Evolutionary conservation across 2,888 invertebrate genomes (phyloP).

Genomic region (Metalampra italica): DNA sequence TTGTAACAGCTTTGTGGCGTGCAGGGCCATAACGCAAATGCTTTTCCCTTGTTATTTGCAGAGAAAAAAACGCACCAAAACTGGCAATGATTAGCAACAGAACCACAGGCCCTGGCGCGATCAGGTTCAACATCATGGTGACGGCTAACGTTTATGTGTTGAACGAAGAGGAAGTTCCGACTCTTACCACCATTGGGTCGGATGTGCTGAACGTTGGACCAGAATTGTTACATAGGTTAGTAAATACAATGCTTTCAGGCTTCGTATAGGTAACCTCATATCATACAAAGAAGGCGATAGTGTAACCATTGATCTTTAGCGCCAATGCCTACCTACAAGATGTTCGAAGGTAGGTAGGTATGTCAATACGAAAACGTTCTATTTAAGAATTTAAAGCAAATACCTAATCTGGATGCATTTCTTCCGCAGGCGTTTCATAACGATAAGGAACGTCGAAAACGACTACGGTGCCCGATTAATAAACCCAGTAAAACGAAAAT

Average conservation of each 20-base stretch:
- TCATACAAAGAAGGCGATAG: too few relatives aligned
- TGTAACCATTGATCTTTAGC: too few relatives aligned
- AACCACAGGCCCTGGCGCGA: slow-evolving; percentile 79
- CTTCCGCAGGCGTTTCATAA: slow-evolving; percentile 67
- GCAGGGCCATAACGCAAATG: too few relatives aligned
- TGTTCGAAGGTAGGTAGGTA: too few relatives aligned
- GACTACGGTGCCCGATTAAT: slow-evolving; percentile 81
- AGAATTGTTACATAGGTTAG: slow-evolving; percentile 74
- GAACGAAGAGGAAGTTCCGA: slow-evolving; percentile 84
- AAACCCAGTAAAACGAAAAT: slow-evolving; percentile 82
- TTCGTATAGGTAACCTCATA: too few relatives aligned
- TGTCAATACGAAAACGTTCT: too few relatives aligned
- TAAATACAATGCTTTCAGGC: slow-evolving; percentile 12
- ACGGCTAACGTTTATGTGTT: slow-evolving; percentile 80
- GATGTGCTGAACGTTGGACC: slow-evolving; percentile 80
- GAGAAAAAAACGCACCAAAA: slow-evolving; percentile 56
- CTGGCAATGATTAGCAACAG: slow-evolving; percentile 81
- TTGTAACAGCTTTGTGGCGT: not conserved
- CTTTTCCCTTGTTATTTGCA: slow-evolving; percentile 24
- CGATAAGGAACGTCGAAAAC: slow-evolving; percentile 82
- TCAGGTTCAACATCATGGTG: slow-evolving; percentile 72
- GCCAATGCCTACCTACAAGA: too few relatives aligned
- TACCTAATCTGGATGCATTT: too few relatives aligned
- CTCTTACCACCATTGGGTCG: slow-evolving; percentile 81
- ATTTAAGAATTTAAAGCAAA: too few relatives aligned